Evolutionary conservation across 2,888 invertebrate genomes (phyloP).

Genomic region (Cephus runcator): DNA sequence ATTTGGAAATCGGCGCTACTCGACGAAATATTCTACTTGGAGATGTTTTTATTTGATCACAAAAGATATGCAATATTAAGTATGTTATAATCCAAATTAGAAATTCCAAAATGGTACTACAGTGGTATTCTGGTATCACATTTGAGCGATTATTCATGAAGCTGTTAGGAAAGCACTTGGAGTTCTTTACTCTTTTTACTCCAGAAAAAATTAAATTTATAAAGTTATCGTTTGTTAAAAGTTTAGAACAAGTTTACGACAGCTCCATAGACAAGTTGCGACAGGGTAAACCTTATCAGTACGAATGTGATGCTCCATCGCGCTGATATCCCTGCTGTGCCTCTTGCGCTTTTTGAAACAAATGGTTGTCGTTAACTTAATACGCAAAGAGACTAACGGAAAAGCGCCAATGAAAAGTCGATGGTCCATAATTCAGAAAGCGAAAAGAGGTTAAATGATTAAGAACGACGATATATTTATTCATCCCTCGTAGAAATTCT

Average conservation of each 20-base stretch:
- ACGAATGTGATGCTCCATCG: neutral
- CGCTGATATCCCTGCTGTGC: neutral
- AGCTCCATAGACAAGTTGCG: neutral
- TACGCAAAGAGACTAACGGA: slow-evolving; percentile 10
- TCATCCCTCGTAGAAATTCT: neutral
- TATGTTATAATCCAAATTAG: neutral
- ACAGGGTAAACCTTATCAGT: neutral
- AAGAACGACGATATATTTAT: neutral
- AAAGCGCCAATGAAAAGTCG: slow-evolving; percentile 15
- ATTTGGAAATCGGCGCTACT: neutral
- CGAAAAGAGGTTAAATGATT: neutral
- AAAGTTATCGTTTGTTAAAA: neutral
- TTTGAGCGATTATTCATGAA: neutral
- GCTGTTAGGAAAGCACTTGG: neutral
- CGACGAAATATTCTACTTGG: neutral
- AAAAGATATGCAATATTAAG: neutral
- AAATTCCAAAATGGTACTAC: neutral
- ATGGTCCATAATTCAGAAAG: slow-evolving; percentile 11
- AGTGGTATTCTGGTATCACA: neutral
- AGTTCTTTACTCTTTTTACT: neutral
- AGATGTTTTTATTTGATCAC: neutral
- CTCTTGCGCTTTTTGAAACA: slow-evolving; percentile 1
- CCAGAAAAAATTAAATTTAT: neutral
- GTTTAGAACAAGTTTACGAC: neutral
- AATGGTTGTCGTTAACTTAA: slow-evolving; percentile 17